Conservation (phyloP, 2,113 vertebrate species). For the Lophotis ruficrista region DNA sequence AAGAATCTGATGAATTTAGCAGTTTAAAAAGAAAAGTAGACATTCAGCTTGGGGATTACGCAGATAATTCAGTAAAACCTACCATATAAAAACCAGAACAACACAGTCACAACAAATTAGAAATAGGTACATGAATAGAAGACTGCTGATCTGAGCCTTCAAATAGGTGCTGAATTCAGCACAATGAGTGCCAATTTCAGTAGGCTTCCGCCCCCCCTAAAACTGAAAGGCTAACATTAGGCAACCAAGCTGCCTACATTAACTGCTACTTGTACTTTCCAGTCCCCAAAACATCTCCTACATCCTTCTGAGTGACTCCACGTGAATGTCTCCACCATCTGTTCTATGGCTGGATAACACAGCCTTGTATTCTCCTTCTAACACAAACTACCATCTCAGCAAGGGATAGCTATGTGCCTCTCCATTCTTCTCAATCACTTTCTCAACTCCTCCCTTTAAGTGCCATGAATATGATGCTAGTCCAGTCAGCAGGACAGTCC, state of each 20-base stretch:
- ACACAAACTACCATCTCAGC: background rate
- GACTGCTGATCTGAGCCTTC: slow-evolving; percentile 5
- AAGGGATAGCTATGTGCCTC: background rate
- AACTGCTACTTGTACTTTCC: background rate
- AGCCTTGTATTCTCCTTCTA: background rate
- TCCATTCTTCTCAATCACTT: background rate
- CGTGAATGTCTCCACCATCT: background rate
- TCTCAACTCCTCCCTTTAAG: background rate
- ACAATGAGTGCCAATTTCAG: background rate
- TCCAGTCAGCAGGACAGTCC: background rate
- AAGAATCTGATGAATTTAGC: background rate
- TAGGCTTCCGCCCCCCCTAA: background rate
- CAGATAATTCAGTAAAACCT: slow-evolving; percentile 18
- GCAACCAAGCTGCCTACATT: background rate
- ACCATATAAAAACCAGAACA: background rate
- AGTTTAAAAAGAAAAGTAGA: background rate
- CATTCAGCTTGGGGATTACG: background rate
- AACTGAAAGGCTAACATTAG: background rate
- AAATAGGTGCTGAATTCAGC: background rate
- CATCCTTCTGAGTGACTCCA: background rate
- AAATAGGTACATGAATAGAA: background rate
- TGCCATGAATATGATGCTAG: rapidly evolving
- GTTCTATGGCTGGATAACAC: background rate
- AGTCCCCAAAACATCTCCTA: background rate
- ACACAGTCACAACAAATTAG: background rate